Evolutionary conservation across 2,113 vertebrate species (phyloP), one percentile per base, ranked within the genome.

Genomic region (Okapia johnstoni): DNA sequence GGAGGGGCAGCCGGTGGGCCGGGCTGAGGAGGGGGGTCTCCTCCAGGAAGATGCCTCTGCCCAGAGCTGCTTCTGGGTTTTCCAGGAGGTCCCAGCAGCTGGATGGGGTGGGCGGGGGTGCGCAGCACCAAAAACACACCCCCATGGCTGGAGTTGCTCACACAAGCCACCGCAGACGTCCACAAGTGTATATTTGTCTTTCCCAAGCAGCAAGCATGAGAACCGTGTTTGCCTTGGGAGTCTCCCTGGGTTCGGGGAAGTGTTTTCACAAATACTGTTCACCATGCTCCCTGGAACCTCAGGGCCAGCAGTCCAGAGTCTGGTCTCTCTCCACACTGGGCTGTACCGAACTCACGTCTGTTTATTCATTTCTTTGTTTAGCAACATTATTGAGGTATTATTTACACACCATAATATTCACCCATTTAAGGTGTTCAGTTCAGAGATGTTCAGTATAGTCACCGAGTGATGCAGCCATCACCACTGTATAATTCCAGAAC

Each of bases 121-220:
- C 21, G 23, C 8, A n/a, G 4, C 0, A 1, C 46, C 84, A 19
- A 33, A 57, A 6, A 48, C 36, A 9, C n/a, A 3, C 15, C 26
- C 73, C 23, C 1, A 23, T 17, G 40, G 40, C 70, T 66, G 3
- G 1, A 50, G 43, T 19, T 3, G 54, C 26, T 52, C 6, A 36
- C 5, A 14, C 3, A 16, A 25, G 46, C 14, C 10, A 2, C 5
- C 3, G 0, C 61, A 43, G 58, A 17, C 3, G 0, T 14, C 6
- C 7, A 1, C 1, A 5, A 77, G 30, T 7, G 26, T 21, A 0
- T 13, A 6, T 36, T 88, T 30, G 12, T 36, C 23, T 94, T 88
- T 93, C 15, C 15, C 25, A 54, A 21, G 46, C 16, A n/a, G 48
- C 2, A n/a, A 48, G 36, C 25, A 2, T 11, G 52, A 77, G 55